A percentile compares a stretch with the other conserved stretches of the same genome.
Conservation (phyloP, 2,888 invertebrate species). For the Nomada ruficornis region DNA sequence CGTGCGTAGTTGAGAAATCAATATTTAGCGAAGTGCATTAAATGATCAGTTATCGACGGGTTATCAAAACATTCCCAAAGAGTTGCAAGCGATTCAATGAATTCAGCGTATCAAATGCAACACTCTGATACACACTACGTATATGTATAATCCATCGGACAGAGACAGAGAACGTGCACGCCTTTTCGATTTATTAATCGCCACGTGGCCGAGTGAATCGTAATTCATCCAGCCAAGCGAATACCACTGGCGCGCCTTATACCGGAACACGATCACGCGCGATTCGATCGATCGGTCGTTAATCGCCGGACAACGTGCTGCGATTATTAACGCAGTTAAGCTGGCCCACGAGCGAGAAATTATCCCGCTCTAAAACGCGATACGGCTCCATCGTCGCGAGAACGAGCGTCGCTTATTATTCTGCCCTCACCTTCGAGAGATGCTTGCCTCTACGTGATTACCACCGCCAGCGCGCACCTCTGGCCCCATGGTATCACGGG, state of each 20-base stretch:
- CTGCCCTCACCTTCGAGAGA: slow-evolving; percentile 11
- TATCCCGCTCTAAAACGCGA: slow-evolving; percentile 49
- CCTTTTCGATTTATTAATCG: slow-evolving; percentile 57
- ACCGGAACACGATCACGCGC: slow-evolving; percentile 62
- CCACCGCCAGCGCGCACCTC: not conserved
- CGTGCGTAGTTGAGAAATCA: no score
- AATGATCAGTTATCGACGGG: no score
- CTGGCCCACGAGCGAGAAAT: slow-evolving; percentile 41
- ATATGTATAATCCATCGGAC: no score
- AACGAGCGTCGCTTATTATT: slow-evolving; percentile 51
- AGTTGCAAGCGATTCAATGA: not conserved
- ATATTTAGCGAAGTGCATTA: not conserved
- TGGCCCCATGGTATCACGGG: not conserved
- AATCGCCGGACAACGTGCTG: slow-evolving; percentile 57
- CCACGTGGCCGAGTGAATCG: slow-evolving; percentile 48
- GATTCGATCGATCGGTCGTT: slow-evolving; percentile 55
- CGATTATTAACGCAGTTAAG: slow-evolving; percentile 52
- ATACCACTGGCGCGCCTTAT: slow-evolving; percentile 36
- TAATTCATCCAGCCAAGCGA: slow-evolving; percentile 49
- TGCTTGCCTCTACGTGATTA: slow-evolving; percentile 52
- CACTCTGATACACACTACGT: not conserved
- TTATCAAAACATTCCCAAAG: not conserved
- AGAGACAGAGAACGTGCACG: slow-evolving; percentile 16
- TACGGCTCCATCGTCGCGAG: slow-evolving; percentile 21
- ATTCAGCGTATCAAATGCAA: not conserved